Conservation (phyloP, 2,888 invertebrate genomes). For the Coleophora deauratella region DNA sequence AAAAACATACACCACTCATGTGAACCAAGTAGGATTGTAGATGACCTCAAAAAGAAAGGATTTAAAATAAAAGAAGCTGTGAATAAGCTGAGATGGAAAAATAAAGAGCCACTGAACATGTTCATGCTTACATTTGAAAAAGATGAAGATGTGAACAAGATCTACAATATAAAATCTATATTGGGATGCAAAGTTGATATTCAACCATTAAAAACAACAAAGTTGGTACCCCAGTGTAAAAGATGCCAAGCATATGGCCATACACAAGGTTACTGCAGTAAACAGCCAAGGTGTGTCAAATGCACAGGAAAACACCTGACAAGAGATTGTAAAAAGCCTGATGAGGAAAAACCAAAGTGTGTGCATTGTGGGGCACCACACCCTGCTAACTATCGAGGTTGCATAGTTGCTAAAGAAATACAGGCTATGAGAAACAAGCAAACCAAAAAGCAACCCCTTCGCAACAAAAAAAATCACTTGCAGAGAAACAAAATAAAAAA, state of each 20-base stretch:
- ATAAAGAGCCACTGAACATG: slow-evolving; percentile 7
- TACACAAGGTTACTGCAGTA: slow-evolving; percentile 6
- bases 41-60: neutral
- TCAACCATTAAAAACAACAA: slow-evolving; percentile 5
- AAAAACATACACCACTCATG: slow-evolving; percentile 6
- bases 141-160: slow-evolving; percentile 6
- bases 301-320: slow-evolving; percentile 8
- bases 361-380: slow-evolving; percentile 12
- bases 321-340: slow-evolving; percentile 8
- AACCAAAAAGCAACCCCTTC: neutral
- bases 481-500: too few species aligned
- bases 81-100: slow-evolving; percentile 6
- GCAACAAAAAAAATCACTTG: too few species aligned
- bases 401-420: slow-evolving; percentile 9
- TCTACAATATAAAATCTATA: slow-evolving; percentile 3
- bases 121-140: slow-evolving; percentile 6
- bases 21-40: neutral
- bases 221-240: too few species aligned
- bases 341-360: slow-evolving; percentile 10
- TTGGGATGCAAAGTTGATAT: slow-evolving; percentile 6
- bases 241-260: slow-evolving; percentile 9
- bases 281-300: slow-evolving; percentile 9
- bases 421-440: slow-evolving; percentile 3
- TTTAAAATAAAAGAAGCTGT: slow-evolving; percentile 3
- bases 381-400: slow-evolving; percentile 9